These are phyloP conservation scores for Ophioninae sp. DNA, from an alignment of 2,888 invertebrate species.

Conservation along the genomic window DNA sequence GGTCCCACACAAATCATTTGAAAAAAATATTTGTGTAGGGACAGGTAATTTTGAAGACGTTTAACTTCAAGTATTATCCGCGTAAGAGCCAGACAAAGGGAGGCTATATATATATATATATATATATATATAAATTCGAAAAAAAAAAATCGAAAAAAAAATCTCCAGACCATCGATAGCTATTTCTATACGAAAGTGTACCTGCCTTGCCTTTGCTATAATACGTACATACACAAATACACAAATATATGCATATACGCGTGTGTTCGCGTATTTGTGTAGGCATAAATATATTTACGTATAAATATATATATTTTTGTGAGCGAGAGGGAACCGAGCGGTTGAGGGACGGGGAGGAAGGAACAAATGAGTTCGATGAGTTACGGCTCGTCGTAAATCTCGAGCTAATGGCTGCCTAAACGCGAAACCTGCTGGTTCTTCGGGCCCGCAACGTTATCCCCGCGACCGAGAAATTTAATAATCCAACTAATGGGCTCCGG, in stretches of 20 bases:
- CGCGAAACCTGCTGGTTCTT: conserved; percentile 78
- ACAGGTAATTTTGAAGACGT: too few relatives aligned
- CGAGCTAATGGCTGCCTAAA: conserved; percentile 80
- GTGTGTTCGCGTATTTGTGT: too few relatives aligned
- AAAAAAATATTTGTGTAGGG: too few relatives aligned
- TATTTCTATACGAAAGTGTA: conserved; percentile 35
- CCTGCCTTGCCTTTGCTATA: conserved; percentile 12
- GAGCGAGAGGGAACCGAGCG: conserved; percentile 51
- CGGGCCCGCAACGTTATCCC: conserved; percentile 65
- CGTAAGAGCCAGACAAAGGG: too few relatives aligned
- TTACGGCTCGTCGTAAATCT: conserved; percentile 81
- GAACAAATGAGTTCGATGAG: conserved; percentile 81
- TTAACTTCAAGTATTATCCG: too few relatives aligned
- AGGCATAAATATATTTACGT: conserved; percentile 32
- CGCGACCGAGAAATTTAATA: conserved; percentile 81
- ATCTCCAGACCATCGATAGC: conserved; percentile 29
- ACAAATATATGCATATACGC: conserved; percentile 8
- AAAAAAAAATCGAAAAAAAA: conserved; percentile 42
- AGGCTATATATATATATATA: conserved; percentile 8
- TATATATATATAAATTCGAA: conserved; percentile 48
- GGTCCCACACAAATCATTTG: too few relatives aligned
- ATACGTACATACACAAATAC: background rate
- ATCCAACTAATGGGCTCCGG: conserved; percentile 79
- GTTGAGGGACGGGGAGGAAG: conserved; percentile 63
- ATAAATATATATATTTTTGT: conserved; percentile 30